These are phyloP conservation scores for Dasyurus viverrinus DNA, from an alignment of 2,113 vertebrate species.

Conservation along the genomic window DNA sequence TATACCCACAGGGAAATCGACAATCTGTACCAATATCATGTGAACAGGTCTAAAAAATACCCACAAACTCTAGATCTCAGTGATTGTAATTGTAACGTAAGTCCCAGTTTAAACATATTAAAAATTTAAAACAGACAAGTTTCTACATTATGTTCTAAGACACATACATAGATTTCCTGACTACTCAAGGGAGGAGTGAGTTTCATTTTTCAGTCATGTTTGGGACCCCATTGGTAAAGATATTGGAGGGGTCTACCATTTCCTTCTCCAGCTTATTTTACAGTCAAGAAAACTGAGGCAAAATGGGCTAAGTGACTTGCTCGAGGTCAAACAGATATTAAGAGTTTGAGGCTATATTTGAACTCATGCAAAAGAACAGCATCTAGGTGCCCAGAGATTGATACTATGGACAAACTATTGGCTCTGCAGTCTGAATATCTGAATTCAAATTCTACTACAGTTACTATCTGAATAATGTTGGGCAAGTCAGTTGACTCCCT, in stretches of 20 bases:
- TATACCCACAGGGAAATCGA: not conserved
- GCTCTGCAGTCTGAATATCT: not conserved
- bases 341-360: too few species aligned
- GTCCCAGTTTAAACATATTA: not conserved
- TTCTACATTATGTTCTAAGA: not conserved
- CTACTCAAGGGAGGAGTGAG: not conserved
- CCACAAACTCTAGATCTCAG: not conserved
- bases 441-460: not conserved
- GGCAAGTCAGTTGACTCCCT: not conserved
- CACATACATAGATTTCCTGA: not conserved
- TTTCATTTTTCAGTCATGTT: too few species aligned
- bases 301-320: too few species aligned
- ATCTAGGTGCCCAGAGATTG: not conserved
- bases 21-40: not conserved
- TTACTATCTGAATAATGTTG: not conserved
- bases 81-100: not conserved
- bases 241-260: too few species aligned
- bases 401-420: not conserved
- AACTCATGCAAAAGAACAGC: too few species aligned
- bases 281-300: too few species aligned
- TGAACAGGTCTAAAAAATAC: not conserved
- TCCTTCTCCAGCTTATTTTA: too few species aligned
- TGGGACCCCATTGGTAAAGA: too few species aligned
- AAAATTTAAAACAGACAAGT: not conserved
- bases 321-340: too few species aligned